A percentile compares a stretch with the other conserved stretches of the same genome.
These are phyloP conservation scores for Coenonympha glycerion DNA, from an alignment of 2,888 invertebrate genomes.

Conservation along the genomic window DNA sequence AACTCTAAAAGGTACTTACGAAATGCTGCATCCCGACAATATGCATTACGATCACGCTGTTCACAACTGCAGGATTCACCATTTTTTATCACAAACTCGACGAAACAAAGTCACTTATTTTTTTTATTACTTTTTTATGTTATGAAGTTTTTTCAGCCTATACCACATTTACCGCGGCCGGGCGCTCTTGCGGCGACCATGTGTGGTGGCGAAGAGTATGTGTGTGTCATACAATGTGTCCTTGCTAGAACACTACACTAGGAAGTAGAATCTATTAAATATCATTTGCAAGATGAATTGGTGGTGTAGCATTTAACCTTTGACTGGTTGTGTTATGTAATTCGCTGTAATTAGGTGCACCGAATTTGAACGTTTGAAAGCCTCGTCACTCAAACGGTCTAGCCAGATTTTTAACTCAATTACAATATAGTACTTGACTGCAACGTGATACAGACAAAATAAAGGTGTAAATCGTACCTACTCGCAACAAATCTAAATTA, in stretches of 20 bases:
- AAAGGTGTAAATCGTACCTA: no score
- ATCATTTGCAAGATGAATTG: constrained; percentile 1
- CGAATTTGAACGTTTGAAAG: no score
- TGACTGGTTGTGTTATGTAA: constrained; percentile 1
- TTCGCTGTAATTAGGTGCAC: neutral
- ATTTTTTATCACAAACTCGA: constrained; percentile 9
- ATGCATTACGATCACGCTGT: constrained; percentile 57
- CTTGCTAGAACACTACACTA: constrained; percentile 2
- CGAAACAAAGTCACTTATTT: constrained; percentile 2
- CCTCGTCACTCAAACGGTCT: no score
- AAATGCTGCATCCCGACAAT: constrained; percentile 57
- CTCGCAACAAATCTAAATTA: no score
- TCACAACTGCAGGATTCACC: constrained; percentile 38
- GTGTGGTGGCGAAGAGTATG: constrained; percentile 30
- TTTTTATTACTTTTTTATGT: neutral
- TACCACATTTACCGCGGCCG: constrained; percentile 46
- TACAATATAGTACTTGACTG: no score
- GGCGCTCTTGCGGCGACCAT: constrained; percentile 43
- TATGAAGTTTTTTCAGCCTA: constrained; percentile 44
- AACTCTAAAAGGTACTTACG: no score
- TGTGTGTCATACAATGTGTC: constrained; percentile 2
- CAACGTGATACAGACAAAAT: no score
- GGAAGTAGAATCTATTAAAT: constrained; percentile 5
- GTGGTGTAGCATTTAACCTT: constrained; percentile 12
- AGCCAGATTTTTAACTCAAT: no score